Base-by-base conservation (phyloP, 1,140 invertebrate genomes). In the Ips nitidus region DNA sequence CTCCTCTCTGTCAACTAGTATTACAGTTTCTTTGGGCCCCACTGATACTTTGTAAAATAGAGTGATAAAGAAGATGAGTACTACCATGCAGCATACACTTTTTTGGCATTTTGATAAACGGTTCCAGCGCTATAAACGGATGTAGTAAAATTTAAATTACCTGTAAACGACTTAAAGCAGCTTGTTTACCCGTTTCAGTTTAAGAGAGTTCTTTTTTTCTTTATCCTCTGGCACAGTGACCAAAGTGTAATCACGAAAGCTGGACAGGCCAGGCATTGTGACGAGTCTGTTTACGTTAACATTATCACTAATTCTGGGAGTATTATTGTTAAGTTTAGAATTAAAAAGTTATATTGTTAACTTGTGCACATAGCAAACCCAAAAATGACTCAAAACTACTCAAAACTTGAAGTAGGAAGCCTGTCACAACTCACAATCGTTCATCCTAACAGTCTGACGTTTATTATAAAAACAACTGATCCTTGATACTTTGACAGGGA, bases 41-140 rank as follows among this genome's bases (percentile, higher is more conserved):
- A 76, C 78, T 66, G 85, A 83, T 43, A 86, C 71, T 37, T 87
- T 77, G 79, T 89, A 89, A 71, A 90, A 81, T 67, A 84, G 77
- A 38, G 85, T 78, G 57, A 89, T 76, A 71, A 82, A 73, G 67
- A 82, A 74, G 61, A 84, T 84, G 65, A 87, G 75, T 47, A 85
- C 62, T 66, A 86, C 74, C 71, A 91, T 85, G 71, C 89, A 86
- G 62, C 91, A 83, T 43, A 91, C 82, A 76, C 88, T 91, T 50
- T 89, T 84, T 80, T 94, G 92, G 76, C 92, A 87, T 74, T 92
- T 86, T n/a, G 93, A 93, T 45, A 94, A 79, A 75, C 92, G 89
- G 76, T 93, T 91, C 93, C 92, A 94, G 80, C 86, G 83, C 92
- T 94, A 75, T 41, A 84, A 83, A 75, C 71, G 70, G 22, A 22